Evolutionary conservation across 2,113 vertebrate species (phyloP).

Genomic region (Gavialis gangeticus): DNA sequence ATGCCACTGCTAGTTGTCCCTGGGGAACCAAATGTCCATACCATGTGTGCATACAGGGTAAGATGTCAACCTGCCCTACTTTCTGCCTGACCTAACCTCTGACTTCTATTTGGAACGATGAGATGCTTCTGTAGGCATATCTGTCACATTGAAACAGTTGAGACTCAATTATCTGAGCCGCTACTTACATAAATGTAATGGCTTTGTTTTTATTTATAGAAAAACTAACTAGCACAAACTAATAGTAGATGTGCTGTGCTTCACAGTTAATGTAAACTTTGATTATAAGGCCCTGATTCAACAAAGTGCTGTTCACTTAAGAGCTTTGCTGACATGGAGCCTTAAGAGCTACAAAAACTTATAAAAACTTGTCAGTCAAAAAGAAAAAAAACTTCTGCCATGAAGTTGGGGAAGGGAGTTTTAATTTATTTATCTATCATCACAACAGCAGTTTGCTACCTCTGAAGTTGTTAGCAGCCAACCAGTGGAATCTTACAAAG

Average conservation of each 20-base stretch:
- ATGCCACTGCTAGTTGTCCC: too few relatives aligned
- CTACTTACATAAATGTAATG: neutral
- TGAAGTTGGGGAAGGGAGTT: neutral
- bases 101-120: neutral
- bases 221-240: neutral
- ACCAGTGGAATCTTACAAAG: conserved; percentile 80
- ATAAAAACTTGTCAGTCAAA: neutral
- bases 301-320: neutral
- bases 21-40: too few relatives aligned
- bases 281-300: neutral
- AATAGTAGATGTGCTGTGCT: neutral
- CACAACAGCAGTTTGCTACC: conserved; percentile 74
- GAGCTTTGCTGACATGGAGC: neutral
- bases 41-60: too few relatives aligned
- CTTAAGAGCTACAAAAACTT: neutral
- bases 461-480: conserved; percentile 70
- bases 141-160: neutral
- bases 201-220: neutral
- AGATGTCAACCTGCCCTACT: too few relatives aligned
- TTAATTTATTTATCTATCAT: conserved; percentile 37
- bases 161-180: neutral
- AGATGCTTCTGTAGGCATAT: neutral
- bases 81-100: neutral
- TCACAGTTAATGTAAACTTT: neutral
- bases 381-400: neutral